Conservation (phyloP, 2,113 vertebrate species). For the Euleptes europaea region DNA sequence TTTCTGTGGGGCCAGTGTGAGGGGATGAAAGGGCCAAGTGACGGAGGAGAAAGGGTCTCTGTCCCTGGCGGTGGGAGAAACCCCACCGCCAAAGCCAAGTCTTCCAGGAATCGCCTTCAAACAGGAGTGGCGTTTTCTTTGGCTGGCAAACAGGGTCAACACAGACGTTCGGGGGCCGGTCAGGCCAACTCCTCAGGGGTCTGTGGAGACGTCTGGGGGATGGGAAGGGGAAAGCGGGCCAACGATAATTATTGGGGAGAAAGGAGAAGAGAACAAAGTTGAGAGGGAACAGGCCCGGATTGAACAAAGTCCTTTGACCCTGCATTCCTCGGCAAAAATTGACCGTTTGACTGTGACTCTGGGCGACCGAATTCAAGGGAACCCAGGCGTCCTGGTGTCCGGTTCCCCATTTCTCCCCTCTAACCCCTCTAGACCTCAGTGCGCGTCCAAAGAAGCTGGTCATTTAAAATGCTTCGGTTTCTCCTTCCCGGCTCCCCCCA, state of each 20-base stretch:
- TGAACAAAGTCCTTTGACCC: slow-evolving; percentile 11
- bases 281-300: neutral
- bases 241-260: slow-evolving; percentile 11
- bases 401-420: neutral
- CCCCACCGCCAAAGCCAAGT: slow-evolving; percentile 4
- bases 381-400: neutral
- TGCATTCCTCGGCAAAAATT: neutral
- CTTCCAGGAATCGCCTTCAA: slow-evolving; percentile 4
- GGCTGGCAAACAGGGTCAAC: neutral
- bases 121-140: slow-evolving; percentile 9
- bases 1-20: slow-evolving; percentile 2
- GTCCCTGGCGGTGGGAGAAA: slow-evolving; percentile 16
- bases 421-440: neutral
- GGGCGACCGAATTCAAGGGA: neutral
- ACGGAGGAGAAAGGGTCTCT: slow-evolving; percentile 3
- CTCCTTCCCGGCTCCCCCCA: neutral
- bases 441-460: neutral
- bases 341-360: neutral
- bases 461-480: neutral
- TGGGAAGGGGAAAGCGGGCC: neutral
- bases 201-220: neutral
- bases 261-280: neutral
- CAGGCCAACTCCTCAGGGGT: neutral
- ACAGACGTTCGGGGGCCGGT: slow-evolving; percentile 4
- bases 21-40: slow-evolving; percentile 13